These are phyloP conservation scores for Cydia fagiglandana DNA, from an alignment of 1,140 invertebrate species.

Conservation along the genomic window DNA sequence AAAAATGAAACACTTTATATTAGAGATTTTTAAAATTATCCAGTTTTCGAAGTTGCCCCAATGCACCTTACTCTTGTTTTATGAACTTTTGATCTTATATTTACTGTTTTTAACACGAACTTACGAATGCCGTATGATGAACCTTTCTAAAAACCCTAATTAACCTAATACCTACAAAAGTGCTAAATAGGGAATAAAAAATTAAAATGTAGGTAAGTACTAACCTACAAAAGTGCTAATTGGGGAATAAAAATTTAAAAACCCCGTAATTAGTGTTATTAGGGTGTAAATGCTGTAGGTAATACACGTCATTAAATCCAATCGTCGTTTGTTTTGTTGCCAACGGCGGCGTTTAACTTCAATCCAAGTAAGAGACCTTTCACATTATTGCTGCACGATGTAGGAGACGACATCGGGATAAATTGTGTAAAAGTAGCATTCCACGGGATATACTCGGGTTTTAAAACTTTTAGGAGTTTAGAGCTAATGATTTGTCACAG, in stretches of 20 bases:
- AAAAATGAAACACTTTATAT: too few relatives aligned
- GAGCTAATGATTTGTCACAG: too few relatives aligned
- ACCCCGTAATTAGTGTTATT: neutral
- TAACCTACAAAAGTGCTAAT: constrained; percentile 15
- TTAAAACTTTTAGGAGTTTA: too few relatives aligned
- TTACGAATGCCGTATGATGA: neutral
- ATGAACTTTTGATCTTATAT: too few relatives aligned
- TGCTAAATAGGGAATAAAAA: constrained; percentile 7
- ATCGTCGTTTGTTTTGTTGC: constrained; percentile 3
- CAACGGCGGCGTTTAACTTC: neutral
- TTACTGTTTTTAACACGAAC: too few relatives aligned
- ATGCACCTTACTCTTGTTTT: too few relatives aligned
- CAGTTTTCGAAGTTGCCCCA: too few relatives aligned
- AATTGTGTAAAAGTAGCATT: neutral
- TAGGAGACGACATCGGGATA: neutral
- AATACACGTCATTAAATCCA: constrained; percentile 24
- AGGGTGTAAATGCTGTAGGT: neutral
- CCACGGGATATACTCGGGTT: too few relatives aligned
- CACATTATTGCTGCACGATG: neutral
- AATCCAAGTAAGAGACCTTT: neutral
- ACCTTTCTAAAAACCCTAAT: neutral
- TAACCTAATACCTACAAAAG: neutral
- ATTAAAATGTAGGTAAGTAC: neutral
- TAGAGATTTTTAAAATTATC: too few relatives aligned
- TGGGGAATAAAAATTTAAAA: neutral